Evolutionary conservation across 2,888 invertebrate species (phyloP).

Genomic region (Drosophila prolongata): DNA sequence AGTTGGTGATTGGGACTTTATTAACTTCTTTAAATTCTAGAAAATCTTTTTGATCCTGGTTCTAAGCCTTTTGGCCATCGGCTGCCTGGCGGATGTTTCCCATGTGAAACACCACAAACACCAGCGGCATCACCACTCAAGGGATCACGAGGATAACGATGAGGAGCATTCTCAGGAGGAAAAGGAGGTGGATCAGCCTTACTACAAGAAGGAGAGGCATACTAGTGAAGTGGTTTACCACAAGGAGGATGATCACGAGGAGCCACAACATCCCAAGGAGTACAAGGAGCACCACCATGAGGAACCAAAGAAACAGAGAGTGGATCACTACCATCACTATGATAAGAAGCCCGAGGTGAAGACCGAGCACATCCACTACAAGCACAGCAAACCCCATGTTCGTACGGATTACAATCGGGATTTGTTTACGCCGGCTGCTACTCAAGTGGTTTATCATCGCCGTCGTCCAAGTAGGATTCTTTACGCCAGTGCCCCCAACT

Average conservation of each 20-base stretch:
- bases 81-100: conserved; percentile 54
- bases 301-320: conserved; percentile 58
- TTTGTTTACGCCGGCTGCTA: conserved; percentile 47
- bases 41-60: conserved; percentile 43
- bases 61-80: conserved; percentile 45
- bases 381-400: conserved; percentile 41
- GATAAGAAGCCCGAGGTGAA: conserved; percentile 62
- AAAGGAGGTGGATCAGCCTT: conserved; percentile 42
- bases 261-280: conserved; percentile 25
- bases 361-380: conserved; percentile 66
- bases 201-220: conserved; percentile 60
- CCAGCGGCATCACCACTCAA: conserved; percentile 41
- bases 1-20: background rate
- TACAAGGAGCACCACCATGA: conserved; percentile 38
- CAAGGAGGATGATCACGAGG: conserved; percentile 50
- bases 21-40: conserved; percentile 22
- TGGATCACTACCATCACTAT: conserved; percentile 72
- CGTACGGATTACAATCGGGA: conserved; percentile 41
- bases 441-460: conserved; percentile 44
- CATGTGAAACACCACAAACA: conserved; percentile 58
- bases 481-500: conserved; percentile 73
- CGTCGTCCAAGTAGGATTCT: conserved; percentile 58
- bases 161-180: conserved; percentile 40
- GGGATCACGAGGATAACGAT: conserved; percentile 47
- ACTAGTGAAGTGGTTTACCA: conserved; percentile 64